Evolutionary conservation across 2,113 vertebrate genomes (phyloP).

Genomic region (Morone chrysops): DNA sequence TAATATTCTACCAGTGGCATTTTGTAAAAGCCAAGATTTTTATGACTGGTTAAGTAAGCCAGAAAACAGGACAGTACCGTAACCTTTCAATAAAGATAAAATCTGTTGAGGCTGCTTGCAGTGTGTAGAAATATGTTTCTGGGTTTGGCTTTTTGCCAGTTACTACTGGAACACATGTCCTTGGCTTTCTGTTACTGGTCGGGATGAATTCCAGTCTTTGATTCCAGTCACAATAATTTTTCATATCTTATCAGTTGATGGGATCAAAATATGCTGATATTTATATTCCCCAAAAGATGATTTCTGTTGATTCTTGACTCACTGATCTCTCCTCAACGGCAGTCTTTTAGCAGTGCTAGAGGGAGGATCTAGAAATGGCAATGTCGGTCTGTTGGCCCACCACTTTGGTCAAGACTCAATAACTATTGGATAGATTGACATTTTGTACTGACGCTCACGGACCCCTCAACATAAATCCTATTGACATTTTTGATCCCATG

Average conservation of each 20-base stretch:
- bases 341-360: not conserved
- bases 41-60: not conserved
- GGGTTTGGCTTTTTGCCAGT: not conserved
- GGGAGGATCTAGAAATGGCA: too few species aligned
- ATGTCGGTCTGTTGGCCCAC: too few species aligned
- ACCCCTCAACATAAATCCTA: not conserved
- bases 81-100: not conserved
- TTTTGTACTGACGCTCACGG: not conserved
- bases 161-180: not conserved
- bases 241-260: too few species aligned
- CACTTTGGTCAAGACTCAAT: not conserved
- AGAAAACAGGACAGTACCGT: not conserved
- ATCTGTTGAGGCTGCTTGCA: not conserved
- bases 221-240: too few species aligned
- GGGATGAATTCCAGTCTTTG: not conserved
- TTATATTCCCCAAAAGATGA: not conserved
- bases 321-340: too few species aligned
- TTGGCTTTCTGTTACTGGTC: not conserved
- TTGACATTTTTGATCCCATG: not conserved
- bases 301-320: not conserved
- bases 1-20: slow-evolving; percentile 27
- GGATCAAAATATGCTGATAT: not conserved
- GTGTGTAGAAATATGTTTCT: not conserved
- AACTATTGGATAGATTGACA: not conserved
- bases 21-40: slow-evolving; percentile 25